phyloP scores from a whole-genome alignment of 2,113 vertebrate genomes.

The Salvator merianae region DNA sequence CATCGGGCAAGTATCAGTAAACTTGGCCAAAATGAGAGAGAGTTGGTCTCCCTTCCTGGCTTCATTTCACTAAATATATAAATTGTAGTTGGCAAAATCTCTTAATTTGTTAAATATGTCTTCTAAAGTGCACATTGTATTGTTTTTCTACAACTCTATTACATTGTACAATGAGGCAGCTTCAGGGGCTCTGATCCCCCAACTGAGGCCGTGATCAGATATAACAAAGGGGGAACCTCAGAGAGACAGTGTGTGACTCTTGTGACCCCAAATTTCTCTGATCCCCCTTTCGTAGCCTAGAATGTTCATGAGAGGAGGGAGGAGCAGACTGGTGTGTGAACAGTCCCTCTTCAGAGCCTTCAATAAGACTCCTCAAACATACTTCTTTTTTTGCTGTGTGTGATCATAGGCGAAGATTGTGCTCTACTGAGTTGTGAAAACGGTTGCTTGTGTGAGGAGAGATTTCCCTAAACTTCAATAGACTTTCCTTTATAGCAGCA shows the following conservation, averaged over 20 bases:
- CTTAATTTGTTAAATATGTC: background rate
- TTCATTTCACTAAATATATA: conserved; percentile 1
- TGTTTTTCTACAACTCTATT: background rate
- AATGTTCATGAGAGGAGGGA: no score
- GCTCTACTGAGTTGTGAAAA: background rate
- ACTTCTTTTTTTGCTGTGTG: no score
- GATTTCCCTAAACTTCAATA: background rate
- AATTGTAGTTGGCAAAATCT: background rate
- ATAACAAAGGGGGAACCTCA: no score
- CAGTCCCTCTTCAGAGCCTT: no score
- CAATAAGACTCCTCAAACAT: no score
- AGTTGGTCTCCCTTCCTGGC: background rate
- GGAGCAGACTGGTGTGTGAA: no score
- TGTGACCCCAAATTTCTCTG: no score
- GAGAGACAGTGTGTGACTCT: no score
- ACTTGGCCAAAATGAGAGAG: conserved; percentile 9
- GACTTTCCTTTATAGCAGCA: background rate
- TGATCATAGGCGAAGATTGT: no score
- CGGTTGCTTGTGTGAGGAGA: background rate
- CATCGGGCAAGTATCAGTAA: conserved; percentile 8
- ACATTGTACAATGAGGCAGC: background rate
- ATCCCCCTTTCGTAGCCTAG: no score
- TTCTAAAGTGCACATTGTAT: background rate
- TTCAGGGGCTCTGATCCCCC: background rate
- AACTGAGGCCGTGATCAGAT: no score